Base-by-base conservation (phyloP, 2,113 vertebrate species). In the Gymnocephalus cernua region DNA sequence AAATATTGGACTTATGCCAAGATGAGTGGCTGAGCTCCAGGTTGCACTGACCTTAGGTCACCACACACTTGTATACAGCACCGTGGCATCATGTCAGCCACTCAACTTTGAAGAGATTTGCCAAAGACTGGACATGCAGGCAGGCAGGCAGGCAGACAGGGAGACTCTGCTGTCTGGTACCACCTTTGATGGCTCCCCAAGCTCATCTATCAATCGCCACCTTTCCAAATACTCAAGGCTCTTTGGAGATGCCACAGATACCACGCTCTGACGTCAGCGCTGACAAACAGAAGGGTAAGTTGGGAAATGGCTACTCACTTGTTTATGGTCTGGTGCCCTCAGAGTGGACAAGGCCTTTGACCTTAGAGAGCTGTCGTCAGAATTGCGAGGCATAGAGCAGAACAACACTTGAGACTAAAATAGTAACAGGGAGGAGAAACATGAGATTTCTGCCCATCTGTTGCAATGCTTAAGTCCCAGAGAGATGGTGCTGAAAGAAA, bases 151-250 rank as follows among this genome's bases (percentile, higher is more conserved):
- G 38, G 2, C 38, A 87, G 90, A 85, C 80, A 76, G 71, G 50
- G 57, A 56, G 88, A 35, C 85, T 86, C 80, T 80, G 47, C 80
- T 74, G 76, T 90, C 85, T 85, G 84, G 81, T 79, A 84, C 80
- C 82, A 65, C 72, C 77, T 88, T 75, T 86, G 86, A 89, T 83
- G 86, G 79, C 79, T 86, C 89, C 79, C 66, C 19, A 7, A 85
- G 91, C 90, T 91, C 73, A 89, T 92, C 84, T 88, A 88, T 94
- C 94, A 89, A 56, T 92, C 84, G 66, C 79, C 86, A 87, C 90
- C 81, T 90, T 82, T 82, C 68, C 58, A 75, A 89, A 81, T 47
- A 69, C 77, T 63, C 83, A 78, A 86, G 79, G 84, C 77, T 86
- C 72, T 82, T 77, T 51, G 69, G 81, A 90, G 87, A 90, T 90